Percentiles rank a stretch among this genome's conserved stretches.
phyloP scores from a whole-genome alignment of 2,888 invertebrate genomes.

The Limulus polyphemus region DNA sequence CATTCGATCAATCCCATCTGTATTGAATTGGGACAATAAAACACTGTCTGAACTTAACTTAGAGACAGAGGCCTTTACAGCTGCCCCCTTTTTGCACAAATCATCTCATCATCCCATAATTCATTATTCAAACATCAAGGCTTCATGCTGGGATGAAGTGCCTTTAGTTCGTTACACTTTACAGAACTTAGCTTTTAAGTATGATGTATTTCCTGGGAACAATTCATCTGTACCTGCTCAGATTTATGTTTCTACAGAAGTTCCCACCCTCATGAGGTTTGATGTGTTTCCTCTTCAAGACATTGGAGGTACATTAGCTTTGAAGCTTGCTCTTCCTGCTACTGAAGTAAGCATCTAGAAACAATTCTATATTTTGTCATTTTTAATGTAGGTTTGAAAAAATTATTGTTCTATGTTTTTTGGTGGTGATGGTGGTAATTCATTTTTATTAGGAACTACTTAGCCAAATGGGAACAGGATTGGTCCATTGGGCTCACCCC shows the following conservation, averaged over 20 bases:
- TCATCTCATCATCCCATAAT: too few relatives aligned
- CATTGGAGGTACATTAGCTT: slow-evolving; percentile 63
- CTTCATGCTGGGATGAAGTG: slow-evolving; percentile 1
- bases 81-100: too few relatives aligned
- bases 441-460: too few relatives aligned
- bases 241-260: slow-evolving; percentile 27
- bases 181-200: slow-evolving; percentile 18
- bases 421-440: too few relatives aligned
- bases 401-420: neutral
- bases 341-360: slow-evolving; percentile 35
- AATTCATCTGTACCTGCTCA: neutral
- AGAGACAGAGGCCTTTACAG: too few relatives aligned
- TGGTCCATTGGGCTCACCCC: too few relatives aligned
- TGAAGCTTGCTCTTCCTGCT: slow-evolving; percentile 56
- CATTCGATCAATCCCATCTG: too few relatives aligned
- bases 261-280: slow-evolving; percentile 53
- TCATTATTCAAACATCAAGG: too few relatives aligned
- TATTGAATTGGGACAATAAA: too few relatives aligned
- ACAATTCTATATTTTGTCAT: slow-evolving; percentile 1
- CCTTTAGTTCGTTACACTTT: neutral
- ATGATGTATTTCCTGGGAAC: slow-evolving; percentile 28
- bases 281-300: slow-evolving; percentile 56
- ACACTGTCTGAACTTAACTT: too few relatives aligned
- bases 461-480: too few relatives aligned
- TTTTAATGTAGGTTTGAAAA: slow-evolving; percentile 9